Percentiles rank a stretch among this genome's conserved stretches.
These are phyloP conservation scores for Cepaea hortensis DNA, from an alignment of 2,888 invertebrate species.

Conservation along the genomic window DNA sequence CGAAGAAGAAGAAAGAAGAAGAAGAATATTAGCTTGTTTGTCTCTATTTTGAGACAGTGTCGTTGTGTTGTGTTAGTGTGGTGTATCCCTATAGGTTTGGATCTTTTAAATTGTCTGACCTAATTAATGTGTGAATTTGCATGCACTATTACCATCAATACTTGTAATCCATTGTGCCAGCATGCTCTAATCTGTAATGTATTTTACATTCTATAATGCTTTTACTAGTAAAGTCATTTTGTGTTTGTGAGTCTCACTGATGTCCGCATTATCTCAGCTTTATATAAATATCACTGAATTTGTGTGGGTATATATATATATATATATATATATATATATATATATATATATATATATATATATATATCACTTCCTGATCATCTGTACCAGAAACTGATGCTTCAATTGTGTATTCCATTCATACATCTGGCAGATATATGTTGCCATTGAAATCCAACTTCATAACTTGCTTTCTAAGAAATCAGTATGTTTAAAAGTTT, in stretches of 20 bases:
- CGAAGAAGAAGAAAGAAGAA: too few relatives aligned
- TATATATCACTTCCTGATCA: not conserved
- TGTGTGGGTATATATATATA: not conserved
- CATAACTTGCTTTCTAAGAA: too few relatives aligned
- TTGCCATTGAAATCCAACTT: too few relatives aligned
- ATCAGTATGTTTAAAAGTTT: too few relatives aligned
- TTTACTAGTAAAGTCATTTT: not conserved
- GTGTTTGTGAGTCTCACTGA: not conserved
- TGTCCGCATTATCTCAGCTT: too few relatives aligned
- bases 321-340: not conserved
- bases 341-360: not conserved
- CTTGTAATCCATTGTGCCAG: not conserved
- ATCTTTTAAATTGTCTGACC: not conserved
- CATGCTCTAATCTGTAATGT: constrained; percentile 5
- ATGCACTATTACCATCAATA: constrained; percentile 1
- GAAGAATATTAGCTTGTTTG: too few relatives aligned
- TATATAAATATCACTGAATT: not conserved
- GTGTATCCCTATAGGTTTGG: not conserved
- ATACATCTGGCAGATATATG: too few relatives aligned
- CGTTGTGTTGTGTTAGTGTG: not conserved
- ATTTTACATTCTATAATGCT: not conserved
- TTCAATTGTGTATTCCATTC: too few relatives aligned
- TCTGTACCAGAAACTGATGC: too few relatives aligned
- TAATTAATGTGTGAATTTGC: constrained; percentile 6
- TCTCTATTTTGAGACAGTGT: too few relatives aligned